Percentiles rank a stretch among this genome's conserved stretches.
These are phyloP conservation scores for Megaceryle torquata DNA, from an alignment of 2,113 vertebrate species.

Conservation along the genomic window DNA sequence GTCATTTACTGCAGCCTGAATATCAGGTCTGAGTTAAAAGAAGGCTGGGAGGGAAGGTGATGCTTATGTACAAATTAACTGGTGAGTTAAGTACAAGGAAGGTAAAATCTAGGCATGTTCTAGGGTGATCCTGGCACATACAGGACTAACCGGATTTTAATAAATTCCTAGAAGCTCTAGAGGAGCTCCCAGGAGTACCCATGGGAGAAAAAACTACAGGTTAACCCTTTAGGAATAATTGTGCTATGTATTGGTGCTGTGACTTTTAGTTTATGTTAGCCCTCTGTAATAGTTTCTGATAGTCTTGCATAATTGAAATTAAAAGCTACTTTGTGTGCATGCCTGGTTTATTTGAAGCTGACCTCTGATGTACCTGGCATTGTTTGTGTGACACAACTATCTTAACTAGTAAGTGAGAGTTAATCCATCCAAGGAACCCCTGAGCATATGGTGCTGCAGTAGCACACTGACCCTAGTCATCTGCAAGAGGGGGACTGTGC, in stretches of 20 bases:
- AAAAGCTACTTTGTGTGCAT: not conserved
- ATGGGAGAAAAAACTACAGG: not conserved
- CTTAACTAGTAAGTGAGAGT: not conserved
- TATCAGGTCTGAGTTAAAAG: not conserved
- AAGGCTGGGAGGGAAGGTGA: not conserved
- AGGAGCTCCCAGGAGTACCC: not conserved
- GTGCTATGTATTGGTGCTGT: accelerated
- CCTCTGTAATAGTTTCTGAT: too few relatives aligned
- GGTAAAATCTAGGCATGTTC: not conserved
- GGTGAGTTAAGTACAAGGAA: not conserved
- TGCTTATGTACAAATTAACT: not conserved
- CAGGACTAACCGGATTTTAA: not conserved
- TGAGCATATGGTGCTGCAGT: not conserved
- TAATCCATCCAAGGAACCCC: not conserved
- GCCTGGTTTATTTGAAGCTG: not conserved
- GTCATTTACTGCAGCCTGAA: not conserved
- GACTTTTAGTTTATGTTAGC: not conserved
- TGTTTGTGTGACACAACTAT: not conserved
- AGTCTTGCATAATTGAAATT: not conserved
- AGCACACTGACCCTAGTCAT: not conserved
- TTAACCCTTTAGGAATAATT: not conserved
- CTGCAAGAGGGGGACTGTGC: not conserved
- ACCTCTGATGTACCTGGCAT: not conserved
- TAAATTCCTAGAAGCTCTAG: not conserved
- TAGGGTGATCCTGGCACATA: not conserved